Percentiles rank a stretch among this genome's conserved stretches.
These are phyloP conservation scores for Lasiurus borealis DNA, from an alignment of 2,113 vertebrate genomes.

Conservation along the genomic window DNA sequence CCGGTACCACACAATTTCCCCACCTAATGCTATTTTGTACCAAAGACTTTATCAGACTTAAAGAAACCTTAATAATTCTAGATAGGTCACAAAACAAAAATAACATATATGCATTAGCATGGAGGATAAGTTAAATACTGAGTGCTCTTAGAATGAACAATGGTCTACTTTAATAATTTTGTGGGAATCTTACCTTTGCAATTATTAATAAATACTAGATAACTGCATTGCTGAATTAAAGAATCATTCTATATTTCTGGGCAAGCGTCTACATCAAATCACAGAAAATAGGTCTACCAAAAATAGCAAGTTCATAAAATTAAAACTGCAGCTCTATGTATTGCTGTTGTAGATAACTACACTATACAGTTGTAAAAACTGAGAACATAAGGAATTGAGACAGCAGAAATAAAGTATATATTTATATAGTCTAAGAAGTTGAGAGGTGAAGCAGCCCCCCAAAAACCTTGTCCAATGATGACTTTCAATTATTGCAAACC, in stretches of 20 bases:
- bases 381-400: background rate
- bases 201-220: background rate
- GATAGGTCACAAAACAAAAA: background rate
- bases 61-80: background rate
- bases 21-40: background rate
- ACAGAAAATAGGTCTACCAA: slow-evolving; percentile 19
- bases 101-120: background rate
- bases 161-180: background rate
- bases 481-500: slow-evolving; percentile 15
- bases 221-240: background rate
- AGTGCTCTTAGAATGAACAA: background rate
- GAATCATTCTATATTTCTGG: background rate
- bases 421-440: background rate
- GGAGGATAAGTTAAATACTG: background rate
- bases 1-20: background rate
- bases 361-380: background rate
- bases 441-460: background rate
- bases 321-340: background rate
- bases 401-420: slow-evolving; percentile 31
- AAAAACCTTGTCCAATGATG: background rate
- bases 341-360: background rate
- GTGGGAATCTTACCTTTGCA: background rate
- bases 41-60: background rate
- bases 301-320: slow-evolving; percentile 23
- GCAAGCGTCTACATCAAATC: slow-evolving; percentile 26